A percentile compares a stretch with the other conserved stretches of the same genome.
Evolutionary conservation across 2,113 vertebrate genomes (phyloP).

Genomic region (Elephas maximus): DNA sequence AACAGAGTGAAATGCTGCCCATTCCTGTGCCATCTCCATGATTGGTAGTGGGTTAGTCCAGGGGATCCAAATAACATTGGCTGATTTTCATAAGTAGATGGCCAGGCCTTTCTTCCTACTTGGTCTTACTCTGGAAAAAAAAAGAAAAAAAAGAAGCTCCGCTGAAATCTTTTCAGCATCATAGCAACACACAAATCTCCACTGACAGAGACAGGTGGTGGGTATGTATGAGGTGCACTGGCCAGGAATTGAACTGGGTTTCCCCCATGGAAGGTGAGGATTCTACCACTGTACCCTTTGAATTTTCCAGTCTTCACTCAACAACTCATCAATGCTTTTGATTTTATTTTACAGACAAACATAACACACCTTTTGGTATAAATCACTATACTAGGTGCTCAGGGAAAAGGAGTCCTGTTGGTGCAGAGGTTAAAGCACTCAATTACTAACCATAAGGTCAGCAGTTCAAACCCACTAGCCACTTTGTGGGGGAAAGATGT

Average conservation of each 20-base stretch:
- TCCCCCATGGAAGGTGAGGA: background rate
- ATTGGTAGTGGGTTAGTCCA: background rate
- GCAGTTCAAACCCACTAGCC: background rate
- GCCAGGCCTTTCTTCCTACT: background rate
- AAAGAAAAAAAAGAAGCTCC: background rate
- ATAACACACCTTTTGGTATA: background rate
- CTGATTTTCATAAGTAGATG: background rate
- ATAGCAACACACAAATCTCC: background rate
- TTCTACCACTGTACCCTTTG: background rate
- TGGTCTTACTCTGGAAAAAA: background rate
- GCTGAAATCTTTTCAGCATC: background rate
- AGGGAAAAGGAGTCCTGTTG: background rate
- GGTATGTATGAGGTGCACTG: background rate
- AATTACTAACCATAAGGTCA: background rate
- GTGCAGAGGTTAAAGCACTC: background rate
- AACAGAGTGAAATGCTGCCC: background rate
- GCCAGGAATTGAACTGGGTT: background rate
- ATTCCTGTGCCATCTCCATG: background rate
- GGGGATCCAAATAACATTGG: background rate
- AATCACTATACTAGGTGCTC: background rate
- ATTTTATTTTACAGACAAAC: constrained; percentile 13
- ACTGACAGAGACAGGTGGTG: background rate
- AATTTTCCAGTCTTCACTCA: constrained; percentile 9
- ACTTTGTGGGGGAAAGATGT: background rate
- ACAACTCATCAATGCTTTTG: background rate